Conservation (phyloP, 2,888 invertebrate species). For the Myopa testacea region DNA sequence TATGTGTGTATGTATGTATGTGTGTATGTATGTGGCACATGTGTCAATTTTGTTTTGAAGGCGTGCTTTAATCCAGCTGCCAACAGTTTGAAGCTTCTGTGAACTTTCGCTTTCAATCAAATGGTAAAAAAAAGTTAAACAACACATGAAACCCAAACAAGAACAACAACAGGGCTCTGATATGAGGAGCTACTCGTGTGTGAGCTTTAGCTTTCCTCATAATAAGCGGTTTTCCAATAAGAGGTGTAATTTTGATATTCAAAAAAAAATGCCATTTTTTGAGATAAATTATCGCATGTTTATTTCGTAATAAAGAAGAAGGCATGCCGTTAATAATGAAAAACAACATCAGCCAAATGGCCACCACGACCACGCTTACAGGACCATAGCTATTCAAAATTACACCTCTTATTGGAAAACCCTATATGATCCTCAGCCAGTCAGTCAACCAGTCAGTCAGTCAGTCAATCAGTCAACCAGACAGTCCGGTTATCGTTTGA, state of each 20-base stretch:
- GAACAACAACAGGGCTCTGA: not conserved
- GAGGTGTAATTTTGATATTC: too few relatives aligned
- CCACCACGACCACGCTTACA: too few relatives aligned
- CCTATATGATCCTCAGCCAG: too few relatives aligned
- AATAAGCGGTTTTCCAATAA: too few relatives aligned
- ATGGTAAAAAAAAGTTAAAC: not conserved
- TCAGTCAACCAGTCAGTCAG: too few relatives aligned
- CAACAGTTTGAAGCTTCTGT: not conserved
- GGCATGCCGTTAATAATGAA: too few relatives aligned
- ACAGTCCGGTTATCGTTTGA: not conserved
- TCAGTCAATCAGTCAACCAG: not conserved
- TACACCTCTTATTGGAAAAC: too few relatives aligned
- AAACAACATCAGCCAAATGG: too few relatives aligned
- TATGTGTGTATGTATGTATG: not conserved
- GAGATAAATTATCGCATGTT: too few relatives aligned
- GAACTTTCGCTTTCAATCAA: conserved; percentile 23
- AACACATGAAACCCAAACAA: not conserved
- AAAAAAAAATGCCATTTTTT: too few relatives aligned
- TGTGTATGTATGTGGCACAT: not conserved
- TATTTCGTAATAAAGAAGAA: too few relatives aligned
- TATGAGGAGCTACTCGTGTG: not conserved
- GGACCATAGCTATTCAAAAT: too few relatives aligned
- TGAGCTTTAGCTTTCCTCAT: not conserved
- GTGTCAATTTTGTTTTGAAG: not conserved
- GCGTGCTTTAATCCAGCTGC: not conserved